Evolutionary conservation across 92 coral and sea anemone genomes (phyloP), one percentile per base, ranked within the genome.

Genomic region (Scolanthus callimorphus): DNA sequence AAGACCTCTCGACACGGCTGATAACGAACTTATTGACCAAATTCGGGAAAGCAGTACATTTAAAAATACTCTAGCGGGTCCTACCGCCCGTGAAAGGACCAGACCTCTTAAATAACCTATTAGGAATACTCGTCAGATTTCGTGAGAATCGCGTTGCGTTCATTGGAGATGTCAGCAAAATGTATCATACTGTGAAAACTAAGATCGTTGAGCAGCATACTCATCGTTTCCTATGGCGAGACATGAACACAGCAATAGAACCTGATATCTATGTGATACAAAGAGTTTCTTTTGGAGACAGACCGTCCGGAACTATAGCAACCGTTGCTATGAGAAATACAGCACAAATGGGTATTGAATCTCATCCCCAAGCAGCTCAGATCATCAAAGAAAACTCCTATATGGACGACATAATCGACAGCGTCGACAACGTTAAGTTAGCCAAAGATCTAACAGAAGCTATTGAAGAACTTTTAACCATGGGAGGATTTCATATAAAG

Each of bases 331-430:
- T 70, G 39, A 21, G 70, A 39, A 70, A 60, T 17, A 60, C 62
- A 24, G 70, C 70, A 11, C 60, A 70, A 26, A 24, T 59, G 26
- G 58, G 58, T 15, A 38, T 51, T 34, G 29, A 61, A 9, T 37
- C n/a, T n/a, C n/a, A n/a, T n/a, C n/a, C n/a, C n/a, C n/a, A n/a
- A n/a, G n/a, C n/a, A n/a, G n/a, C n/a, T 30, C 15, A 50, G 30
- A 25, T 59, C 17, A 61, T 71, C 70, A 50, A 45, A 20, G 58
- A 71, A 28, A 71, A 71, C 30, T 46, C 15, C 11, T 69, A 69
- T 46, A 41, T 69, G 76, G 76, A 69, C 43, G 76, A 69, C 54
- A 49, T 70, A 17, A 58, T 69, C 19, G 78, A 71, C 11, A 71
- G 78, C 17, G 46, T 52, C 11, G 8, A 17, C 47, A 29, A 27